These are phyloP conservation scores for Chamaedrilus cognettii DNA, from an alignment of 2,888 invertebrate species.

Conservation along the genomic window DNA sequence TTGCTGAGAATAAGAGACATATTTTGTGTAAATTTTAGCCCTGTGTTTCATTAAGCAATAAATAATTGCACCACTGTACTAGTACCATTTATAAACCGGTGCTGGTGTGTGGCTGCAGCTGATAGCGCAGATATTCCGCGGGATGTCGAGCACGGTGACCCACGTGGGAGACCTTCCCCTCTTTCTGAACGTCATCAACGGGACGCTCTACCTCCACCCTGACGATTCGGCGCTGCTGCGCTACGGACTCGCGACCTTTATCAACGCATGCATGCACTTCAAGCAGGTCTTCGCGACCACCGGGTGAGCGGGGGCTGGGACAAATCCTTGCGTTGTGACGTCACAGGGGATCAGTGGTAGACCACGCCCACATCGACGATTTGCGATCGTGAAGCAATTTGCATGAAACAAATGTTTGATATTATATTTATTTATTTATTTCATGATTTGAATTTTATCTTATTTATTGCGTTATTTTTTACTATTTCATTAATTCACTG, in stretches of 20 bases:
- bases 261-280: conserved; percentile 87
- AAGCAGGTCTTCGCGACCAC: conserved; percentile 98
- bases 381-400: too few species aligned
- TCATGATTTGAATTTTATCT: too few species aligned
- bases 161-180: conserved; percentile 96
- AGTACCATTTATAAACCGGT: too few species aligned
- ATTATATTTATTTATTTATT: too few species aligned
- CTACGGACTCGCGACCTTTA: conserved; percentile 95
- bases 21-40: not conserved
- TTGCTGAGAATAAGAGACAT: too few species aligned
- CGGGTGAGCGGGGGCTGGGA: conserved; percentile 66
- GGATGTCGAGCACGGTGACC: conserved; percentile 97
- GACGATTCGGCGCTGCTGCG: conserved; percentile 95
- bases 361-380: too few species aligned
- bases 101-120: conserved; percentile 62
- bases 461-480: too few species aligned
- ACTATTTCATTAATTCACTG: too few species aligned
- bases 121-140: conserved; percentile 95
- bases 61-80: not conserved
- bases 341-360: too few species aligned
- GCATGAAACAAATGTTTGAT: too few species aligned
- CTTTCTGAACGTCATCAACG: conserved; percentile 96
- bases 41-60: not conserved
- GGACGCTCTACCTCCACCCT: conserved; percentile 93
- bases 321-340: too few species aligned